Conservation (phyloP, 2,113 vertebrate genomes). For the Hemiscyllium ocellatum region DNA sequence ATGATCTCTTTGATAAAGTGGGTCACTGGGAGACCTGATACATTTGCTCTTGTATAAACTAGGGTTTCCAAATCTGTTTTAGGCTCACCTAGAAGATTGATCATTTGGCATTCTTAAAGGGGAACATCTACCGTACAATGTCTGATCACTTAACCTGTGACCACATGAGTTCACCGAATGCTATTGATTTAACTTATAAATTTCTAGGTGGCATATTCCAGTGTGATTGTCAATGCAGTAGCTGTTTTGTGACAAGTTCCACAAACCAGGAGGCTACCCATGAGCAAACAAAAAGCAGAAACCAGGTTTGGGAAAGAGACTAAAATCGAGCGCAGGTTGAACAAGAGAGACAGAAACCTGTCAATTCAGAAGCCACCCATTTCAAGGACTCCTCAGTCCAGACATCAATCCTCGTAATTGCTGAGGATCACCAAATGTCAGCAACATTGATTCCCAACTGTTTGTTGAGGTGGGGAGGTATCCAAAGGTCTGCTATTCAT, state of each 20-base stretch:
- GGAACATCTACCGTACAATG: background rate
- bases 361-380: background rate
- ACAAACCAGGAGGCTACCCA: background rate
- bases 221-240: background rate
- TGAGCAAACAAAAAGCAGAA: background rate
- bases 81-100: background rate
- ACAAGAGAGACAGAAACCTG: background rate
- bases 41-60: background rate
- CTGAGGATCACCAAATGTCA: background rate
- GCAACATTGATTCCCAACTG: background rate
- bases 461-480: background rate
- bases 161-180: background rate
- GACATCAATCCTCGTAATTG: background rate
- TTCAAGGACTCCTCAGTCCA: background rate
- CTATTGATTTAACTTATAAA: background rate
- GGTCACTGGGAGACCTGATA: background rate
- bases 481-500: background rate
- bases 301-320: background rate
- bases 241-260: background rate
- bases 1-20: background rate
- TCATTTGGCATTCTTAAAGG: background rate
- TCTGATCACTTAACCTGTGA: background rate
- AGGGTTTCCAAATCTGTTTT: background rate
- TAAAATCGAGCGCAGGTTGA: background rate
- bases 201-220: background rate